Base-by-base conservation (phyloP, 1,140 invertebrate genomes). In the Conopomorpha cramerella region DNA sequence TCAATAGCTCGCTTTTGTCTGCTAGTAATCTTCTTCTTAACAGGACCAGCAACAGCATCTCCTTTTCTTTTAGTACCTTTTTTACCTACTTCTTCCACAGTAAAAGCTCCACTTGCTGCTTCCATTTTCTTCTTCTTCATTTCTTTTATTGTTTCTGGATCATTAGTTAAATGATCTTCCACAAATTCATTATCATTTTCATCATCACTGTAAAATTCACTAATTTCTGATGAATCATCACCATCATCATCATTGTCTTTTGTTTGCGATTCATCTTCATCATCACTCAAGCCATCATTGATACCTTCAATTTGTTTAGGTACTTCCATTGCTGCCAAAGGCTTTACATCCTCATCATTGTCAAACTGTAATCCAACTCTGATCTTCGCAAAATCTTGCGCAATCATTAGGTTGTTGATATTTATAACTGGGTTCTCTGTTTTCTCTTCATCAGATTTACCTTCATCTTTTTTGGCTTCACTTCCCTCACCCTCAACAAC, bases 351-450 rank as follows among this genome's bases (percentile, higher is more conserved):
- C 48, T 85, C 85, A 26, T 85, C 79, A 34, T 83, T 81, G 31
- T 86, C 83, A 77, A 87, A 93, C 10, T 86, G 77, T 8, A 91
- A 66, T 35, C 82, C 83, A 19, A 93, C 87, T 44, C 85, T 81
- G 51, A 93, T 92, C 73, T 92, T 91, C 8, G 82, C 82, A 59
- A 91, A 91, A 72, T 93, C 88, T 82, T 93, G 90, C 10, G 85
- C 68, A 36, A 88, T 81, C 35, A 68, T 68, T 15, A 83, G 58
- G 40, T 77, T 70, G 41, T 66, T 72, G 16, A 78, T 65, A 37
- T 55, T 53, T 28, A 67, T 32, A 38, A 46, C 34, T 16, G 56
- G 48, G 37, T 55, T 62, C 34, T 67, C 65, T 31, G 42, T 34
- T 30, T 49, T 37, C 38, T 49, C 43, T 28, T 52, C 43, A 31